Percentiles rank a stretch among this genome's conserved stretches.
Evolutionary conservation across 2,113 vertebrate genomes (phyloP).

Genomic region (Semnornis frantzii): DNA sequence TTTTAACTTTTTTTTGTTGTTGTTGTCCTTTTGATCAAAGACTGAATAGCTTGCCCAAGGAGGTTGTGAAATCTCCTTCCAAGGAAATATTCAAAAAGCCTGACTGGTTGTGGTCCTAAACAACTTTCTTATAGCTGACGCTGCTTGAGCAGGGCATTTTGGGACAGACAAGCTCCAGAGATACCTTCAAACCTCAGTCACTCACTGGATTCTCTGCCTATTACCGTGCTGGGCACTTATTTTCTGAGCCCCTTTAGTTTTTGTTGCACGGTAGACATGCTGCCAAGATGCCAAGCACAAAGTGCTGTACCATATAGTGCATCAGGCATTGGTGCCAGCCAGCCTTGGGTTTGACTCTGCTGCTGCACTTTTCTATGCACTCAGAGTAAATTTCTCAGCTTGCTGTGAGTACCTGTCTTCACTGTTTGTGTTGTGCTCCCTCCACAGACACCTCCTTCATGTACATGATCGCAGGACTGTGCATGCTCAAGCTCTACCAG

Average conservation of each 20-base stretch:
- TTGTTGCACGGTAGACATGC: not conserved
- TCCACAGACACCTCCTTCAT: slow-evolving; percentile 83
- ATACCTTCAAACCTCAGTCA: not conserved
- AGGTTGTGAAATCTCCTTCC: not conserved
- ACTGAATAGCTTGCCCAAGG: not conserved
- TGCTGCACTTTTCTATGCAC: not conserved
- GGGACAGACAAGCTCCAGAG: not conserved
- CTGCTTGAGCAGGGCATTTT: not conserved
- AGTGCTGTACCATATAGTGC: too few relatives aligned
- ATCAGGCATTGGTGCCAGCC: not conserved
- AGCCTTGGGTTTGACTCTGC: not conserved
- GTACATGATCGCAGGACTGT: slow-evolving; percentile 85
- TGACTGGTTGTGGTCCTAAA: not conserved
- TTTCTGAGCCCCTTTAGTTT: not conserved
- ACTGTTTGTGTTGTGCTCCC: not conserved
- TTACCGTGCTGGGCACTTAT: not conserved
- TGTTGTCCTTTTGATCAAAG: not conserved
- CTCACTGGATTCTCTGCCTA: not conserved
- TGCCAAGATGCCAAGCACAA: not conserved
- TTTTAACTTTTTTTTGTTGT: too few relatives aligned
- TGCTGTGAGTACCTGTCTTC: not conserved
- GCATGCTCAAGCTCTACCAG: slow-evolving; percentile 87
- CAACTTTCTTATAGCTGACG: not conserved
- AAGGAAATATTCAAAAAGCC: not conserved
- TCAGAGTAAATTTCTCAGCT: not conserved